Conservation (phyloP, 2,113 vertebrate species). For the Glaucomys volans region DNA sequence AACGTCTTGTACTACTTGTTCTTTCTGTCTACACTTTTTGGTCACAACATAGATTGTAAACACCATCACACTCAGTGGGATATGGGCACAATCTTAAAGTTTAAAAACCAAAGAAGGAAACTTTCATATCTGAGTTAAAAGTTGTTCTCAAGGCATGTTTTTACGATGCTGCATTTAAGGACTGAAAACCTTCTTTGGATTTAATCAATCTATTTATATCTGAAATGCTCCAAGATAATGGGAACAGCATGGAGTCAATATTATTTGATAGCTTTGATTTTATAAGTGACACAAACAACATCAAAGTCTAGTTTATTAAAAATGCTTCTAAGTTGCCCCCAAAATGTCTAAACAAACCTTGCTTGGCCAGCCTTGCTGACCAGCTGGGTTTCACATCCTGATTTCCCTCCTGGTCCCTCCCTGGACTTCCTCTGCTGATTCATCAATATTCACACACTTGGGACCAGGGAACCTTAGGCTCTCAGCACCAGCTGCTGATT, state of each 20-base stretch:
- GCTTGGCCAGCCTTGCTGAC: not conserved
- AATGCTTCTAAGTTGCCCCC: not conserved
- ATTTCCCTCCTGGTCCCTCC: not conserved
- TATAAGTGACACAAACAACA: conserved; percentile 24
- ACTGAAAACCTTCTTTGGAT: not conserved
- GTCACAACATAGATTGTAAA: not conserved
- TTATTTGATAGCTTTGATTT: conserved; percentile 34
- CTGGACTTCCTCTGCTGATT: not conserved
- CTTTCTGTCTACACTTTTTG: not conserved
- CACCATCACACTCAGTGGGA: not conserved
- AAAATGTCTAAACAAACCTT: conserved; percentile 20
- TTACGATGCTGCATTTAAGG: not conserved
- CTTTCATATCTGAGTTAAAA: not conserved
- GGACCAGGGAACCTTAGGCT: no score
- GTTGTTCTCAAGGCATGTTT: conserved; percentile 14
- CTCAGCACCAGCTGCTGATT: not conserved
- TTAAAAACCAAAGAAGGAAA: not conserved
- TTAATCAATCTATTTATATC: conserved; percentile 29
- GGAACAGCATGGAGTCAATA: not conserved
- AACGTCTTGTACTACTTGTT: not conserved
- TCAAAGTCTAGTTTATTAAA: not conserved
- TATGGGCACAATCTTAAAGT: not conserved
- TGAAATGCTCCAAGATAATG: conserved; percentile 20
- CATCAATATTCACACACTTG: not conserved
- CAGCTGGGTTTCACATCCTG: not conserved